A percentile compares a stretch with the other conserved stretches of the same genome.
Conservation (phyloP, 2,888 invertebrate species). For the Parthenolecanium corni region DNA sequence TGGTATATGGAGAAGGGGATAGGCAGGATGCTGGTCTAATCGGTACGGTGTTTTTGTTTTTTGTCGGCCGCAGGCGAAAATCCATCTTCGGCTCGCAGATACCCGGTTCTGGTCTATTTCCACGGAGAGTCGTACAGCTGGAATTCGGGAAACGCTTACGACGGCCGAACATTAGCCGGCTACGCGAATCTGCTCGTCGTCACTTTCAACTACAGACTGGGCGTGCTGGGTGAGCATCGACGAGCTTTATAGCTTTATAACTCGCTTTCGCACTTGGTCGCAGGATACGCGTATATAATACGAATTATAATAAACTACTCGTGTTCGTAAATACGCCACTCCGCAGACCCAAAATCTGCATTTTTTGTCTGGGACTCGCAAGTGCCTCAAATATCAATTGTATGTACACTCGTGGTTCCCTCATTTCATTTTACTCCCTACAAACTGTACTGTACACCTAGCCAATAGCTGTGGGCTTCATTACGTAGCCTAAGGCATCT, state of each 20-base stretch:
- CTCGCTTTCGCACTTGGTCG: background rate
- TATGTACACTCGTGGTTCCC: no score
- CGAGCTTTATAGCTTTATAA: background rate
- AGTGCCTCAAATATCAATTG: no score
- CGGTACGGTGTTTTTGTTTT: background rate
- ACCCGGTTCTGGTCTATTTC: conserved; percentile 86
- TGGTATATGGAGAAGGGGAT: no score
- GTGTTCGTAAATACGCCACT: no score
- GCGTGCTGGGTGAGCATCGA: conserved; percentile 34
- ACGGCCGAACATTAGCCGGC: conserved; percentile 88
- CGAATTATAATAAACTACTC: no score
- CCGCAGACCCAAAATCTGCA: no score
- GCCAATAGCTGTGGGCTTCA: no score
- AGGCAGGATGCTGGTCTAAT: no score
- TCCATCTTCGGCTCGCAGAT: conserved; percentile 40
- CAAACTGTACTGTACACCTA: no score
- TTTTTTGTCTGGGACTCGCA: no score
- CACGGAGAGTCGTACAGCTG: conserved; percentile 94
- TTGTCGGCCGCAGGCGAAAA: conserved; percentile 32
- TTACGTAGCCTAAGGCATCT: no score
- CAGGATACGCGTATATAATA: background rate
- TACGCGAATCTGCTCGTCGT: conserved; percentile 83
- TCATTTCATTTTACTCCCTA: no score
- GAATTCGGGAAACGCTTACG: conserved; percentile 97
- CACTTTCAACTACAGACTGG: conserved; percentile 41